Percentiles rank a stretch among this genome's conserved stretches.
phyloP scores from a whole-genome alignment of 2,888 invertebrate species.

The Cataglyphis albicans region DNA sequence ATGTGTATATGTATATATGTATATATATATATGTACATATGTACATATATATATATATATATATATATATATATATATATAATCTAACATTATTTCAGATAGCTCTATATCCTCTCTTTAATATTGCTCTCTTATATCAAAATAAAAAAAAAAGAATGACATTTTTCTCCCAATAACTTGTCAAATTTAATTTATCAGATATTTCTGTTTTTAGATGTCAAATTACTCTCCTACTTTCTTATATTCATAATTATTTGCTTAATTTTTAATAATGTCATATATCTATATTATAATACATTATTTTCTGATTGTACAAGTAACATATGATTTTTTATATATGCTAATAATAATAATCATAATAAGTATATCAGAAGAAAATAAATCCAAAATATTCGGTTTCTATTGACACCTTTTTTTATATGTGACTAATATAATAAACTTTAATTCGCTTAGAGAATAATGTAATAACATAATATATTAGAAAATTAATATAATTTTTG shows the following conservation, averaged over 20 bases:
- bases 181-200: not conserved
- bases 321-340: slow-evolving; percentile 6
- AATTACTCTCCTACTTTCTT: not conserved
- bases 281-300: slow-evolving; percentile 7
- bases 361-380: slow-evolving; percentile 1
- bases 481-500: not conserved
- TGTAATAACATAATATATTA: not conserved
- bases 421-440: not conserved
- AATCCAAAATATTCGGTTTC: slow-evolving; percentile 4
- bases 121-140: slow-evolving; percentile 57
- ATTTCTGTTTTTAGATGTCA: not conserved
- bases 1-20: not conserved
- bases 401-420: not conserved
- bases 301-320: slow-evolving; percentile 11
- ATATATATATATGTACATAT: not conserved
- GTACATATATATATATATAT: no score
- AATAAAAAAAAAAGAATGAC: not conserved
- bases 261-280: slow-evolving; percentile 16
- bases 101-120: slow-evolving; percentile 36
- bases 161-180: not conserved
- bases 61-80: no score
- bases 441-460: not conserved
- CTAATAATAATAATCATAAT: not conserved
- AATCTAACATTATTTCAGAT: slow-evolving; percentile 26
- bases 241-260: not conserved